These are phyloP conservation scores for Brachypteracias leptosomus DNA, from an alignment of 2,113 vertebrate genomes.

Conservation along the genomic window DNA sequence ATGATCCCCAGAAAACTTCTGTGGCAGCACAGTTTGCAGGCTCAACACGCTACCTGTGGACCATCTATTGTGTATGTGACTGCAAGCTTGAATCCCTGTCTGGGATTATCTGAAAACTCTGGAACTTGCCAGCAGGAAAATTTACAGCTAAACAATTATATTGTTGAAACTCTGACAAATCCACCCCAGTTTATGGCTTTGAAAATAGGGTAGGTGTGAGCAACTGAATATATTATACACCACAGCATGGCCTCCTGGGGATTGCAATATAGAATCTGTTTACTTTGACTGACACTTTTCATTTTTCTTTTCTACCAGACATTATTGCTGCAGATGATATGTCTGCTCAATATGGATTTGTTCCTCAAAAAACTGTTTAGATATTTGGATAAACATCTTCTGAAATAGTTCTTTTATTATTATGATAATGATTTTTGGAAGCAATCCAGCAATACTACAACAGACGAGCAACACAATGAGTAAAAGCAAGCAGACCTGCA, in stretches of 20 bases:
- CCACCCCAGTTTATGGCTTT: conserved; percentile 60
- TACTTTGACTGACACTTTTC: conserved; percentile 61
- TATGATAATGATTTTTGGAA: conserved; percentile 46
- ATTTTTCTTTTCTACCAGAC: conserved; percentile 57
- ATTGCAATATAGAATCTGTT: conserved; percentile 32
- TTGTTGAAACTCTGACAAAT: conserved; percentile 73
- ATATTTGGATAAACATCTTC: conserved; percentile 68
- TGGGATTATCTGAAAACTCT: conserved; percentile 63
- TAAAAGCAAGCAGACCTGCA: conserved; percentile 16
- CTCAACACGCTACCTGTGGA: neutral
- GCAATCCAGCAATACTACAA: conserved; percentile 48
- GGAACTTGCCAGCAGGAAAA: conserved; percentile 51
- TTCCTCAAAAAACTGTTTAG: conserved; percentile 56
- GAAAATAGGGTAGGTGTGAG: conserved; percentile 65
- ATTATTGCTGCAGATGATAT: conserved; percentile 56
- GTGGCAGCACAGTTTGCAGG: neutral
- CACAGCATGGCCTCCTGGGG: neutral
- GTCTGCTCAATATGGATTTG: conserved; percentile 45
- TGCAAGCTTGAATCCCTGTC: conserved; percentile 46
- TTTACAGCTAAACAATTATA: conserved; percentile 69
- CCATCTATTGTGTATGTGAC: conserved; percentile 28
- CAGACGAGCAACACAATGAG: neutral
- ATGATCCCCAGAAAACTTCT: neutral
- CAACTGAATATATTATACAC: conserved; percentile 45
- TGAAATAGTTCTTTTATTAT: conserved; percentile 57